phyloP scores from a whole-genome alignment of 2,797 vertebrate species.

The Bradypus variegatus region DNA sequence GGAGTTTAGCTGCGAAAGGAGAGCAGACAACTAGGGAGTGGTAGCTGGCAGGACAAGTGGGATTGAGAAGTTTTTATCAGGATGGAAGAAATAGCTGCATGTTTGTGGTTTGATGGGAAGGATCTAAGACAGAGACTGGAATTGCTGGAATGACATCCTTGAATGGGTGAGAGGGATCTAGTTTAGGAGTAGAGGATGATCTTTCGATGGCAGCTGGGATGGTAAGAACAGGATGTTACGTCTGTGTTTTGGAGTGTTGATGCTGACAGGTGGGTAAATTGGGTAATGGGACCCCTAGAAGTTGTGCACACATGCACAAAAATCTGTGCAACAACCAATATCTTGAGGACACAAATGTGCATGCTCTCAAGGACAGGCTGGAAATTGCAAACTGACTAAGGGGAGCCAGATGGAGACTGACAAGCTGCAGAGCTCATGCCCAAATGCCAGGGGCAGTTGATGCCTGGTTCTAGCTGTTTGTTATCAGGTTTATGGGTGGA shows the following conservation, averaged over 20 bases:
- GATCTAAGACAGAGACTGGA: background rate
- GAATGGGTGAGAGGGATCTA: background rate
- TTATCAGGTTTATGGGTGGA: background rate
- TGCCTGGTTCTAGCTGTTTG: background rate
- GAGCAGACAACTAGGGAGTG: background rate
- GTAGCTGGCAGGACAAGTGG: background rate
- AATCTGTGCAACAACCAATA: background rate
- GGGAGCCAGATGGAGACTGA: background rate
- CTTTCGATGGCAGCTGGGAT: background rate
- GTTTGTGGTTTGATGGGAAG: background rate
- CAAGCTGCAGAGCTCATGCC: too few relatives aligned
- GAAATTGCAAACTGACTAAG: background rate
- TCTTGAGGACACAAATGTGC: background rate
- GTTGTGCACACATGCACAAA: background rate
- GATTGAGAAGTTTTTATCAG: background rate
- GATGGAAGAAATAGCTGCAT: background rate
- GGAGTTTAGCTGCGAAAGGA: background rate
- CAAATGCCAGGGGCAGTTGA: background rate
- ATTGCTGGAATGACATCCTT: background rate
- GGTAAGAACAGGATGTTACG: background rate
- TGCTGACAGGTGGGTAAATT: background rate
- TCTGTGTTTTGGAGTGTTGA: background rate
- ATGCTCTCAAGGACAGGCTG: background rate
- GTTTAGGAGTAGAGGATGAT: background rate
- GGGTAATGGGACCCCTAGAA: background rate